These are phyloP conservation scores for Brachionus paranguensis DNA, from an alignment of 1,140 invertebrate genomes.

Conservation along the genomic window DNA sequence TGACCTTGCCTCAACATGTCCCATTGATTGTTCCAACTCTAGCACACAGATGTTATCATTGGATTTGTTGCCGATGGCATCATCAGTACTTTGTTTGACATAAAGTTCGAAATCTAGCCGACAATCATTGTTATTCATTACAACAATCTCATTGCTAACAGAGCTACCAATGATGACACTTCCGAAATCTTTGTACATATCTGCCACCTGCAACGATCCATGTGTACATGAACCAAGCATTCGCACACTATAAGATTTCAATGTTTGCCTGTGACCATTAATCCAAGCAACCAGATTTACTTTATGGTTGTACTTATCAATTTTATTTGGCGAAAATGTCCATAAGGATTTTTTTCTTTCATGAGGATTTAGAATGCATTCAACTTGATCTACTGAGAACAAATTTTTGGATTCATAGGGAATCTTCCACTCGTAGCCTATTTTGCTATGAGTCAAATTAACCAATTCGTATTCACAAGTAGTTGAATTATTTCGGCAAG, in stretches of 20 bases:
- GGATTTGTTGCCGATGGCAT: conserved; percentile 42
- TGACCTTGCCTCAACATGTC: conserved; percentile 49
- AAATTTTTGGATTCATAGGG: conserved; percentile 45
- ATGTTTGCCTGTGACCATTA: conserved; percentile 48
- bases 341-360: conserved; percentile 50
- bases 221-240: conserved; percentile 15
- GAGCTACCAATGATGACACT: conserved; percentile 54
- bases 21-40: conserved; percentile 46
- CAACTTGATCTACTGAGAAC: conserved; percentile 47
- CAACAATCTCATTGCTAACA: conserved; percentile 44
- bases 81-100: conserved; percentile 47
- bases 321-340: conserved; percentile 48
- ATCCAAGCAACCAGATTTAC: conserved; percentile 50
- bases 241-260: conserved; percentile 14
- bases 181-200: conserved; percentile 51
- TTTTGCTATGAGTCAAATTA: conserved; percentile 51
- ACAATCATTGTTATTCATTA: conserved; percentile 52
- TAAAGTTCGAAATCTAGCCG: conserved; percentile 48
- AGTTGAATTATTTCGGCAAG: conserved; percentile 49
- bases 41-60: conserved; percentile 44
- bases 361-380: conserved; percentile 52
- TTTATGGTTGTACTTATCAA: conserved; percentile 52
- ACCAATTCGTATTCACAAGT: conserved; percentile 48
- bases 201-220: conserved; percentile 45
- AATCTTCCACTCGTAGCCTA: conserved; percentile 53